phyloP scores from a whole-genome alignment of 2,888 invertebrate genomes.

The Spialia ferax region DNA sequence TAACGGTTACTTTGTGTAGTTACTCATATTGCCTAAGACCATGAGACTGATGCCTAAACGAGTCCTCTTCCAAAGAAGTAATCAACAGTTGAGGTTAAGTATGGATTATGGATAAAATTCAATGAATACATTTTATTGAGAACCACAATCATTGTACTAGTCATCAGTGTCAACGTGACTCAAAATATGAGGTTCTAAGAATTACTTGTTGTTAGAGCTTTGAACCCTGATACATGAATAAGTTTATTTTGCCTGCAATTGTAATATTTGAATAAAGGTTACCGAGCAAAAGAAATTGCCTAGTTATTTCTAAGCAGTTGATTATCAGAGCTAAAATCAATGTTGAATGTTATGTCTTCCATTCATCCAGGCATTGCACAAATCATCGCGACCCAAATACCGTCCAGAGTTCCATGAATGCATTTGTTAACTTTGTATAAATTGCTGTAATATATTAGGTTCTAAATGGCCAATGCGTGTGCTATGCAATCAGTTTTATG shows the following conservation, averaged over 20 bases:
- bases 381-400: slow-evolving; percentile 76
- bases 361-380: slow-evolving; percentile 63
- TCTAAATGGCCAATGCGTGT: slow-evolving; percentile 32
- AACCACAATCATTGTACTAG: neutral
- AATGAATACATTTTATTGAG: neutral
- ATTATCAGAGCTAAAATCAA: slow-evolving; percentile 1
- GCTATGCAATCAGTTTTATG: slow-evolving; percentile 29
- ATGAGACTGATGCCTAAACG: no score
- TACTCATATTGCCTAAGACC: no score
- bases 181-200: neutral
- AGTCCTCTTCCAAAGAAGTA: no score
- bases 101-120: no score
- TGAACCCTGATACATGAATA: no score
- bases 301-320: no score
- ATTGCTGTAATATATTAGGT: slow-evolving; percentile 24
- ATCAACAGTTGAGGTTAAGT: no score
- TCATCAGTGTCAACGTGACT: neutral
- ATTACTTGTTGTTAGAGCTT: neutral
- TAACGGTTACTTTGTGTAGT: no score
- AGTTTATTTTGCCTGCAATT: no score
- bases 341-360: neutral
- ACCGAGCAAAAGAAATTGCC: no score
- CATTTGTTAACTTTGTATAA: slow-evolving; percentile 34
- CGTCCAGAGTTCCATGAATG: slow-evolving; percentile 42
- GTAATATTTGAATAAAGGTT: no score